Conservation (phyloP, 2,113 vertebrate species). For the Ptychochromis oligacanthus region DNA sequence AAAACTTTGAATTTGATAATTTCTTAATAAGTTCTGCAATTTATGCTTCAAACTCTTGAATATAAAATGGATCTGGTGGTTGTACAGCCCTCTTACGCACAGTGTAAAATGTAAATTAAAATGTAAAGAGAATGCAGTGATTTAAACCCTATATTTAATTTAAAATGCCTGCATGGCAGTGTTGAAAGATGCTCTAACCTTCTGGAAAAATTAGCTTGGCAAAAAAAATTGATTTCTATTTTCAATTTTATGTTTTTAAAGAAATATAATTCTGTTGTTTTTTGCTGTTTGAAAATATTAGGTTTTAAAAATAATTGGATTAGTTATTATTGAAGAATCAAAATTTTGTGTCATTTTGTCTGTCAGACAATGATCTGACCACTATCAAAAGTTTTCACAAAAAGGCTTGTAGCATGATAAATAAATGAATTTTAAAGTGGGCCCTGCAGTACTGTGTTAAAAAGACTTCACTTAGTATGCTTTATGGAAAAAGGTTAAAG, state of each 20-base stretch:
- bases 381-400: not conserved
- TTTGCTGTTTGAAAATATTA: too few species aligned
- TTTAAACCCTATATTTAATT: not conserved
- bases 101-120: too few species aligned
- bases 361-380: not conserved
- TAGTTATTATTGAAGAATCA: not conserved
- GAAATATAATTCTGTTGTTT: too few species aligned
- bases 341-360: fast-evolving
- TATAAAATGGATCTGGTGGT: too few species aligned
- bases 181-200: not conserved
- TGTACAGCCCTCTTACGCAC: too few species aligned
- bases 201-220: not conserved
- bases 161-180: not conserved
- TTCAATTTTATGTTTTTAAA: too few species aligned
- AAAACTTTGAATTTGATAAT: not conserved
- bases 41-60: too few species aligned
- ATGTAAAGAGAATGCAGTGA: not conserved
- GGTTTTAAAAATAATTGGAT: not conserved
- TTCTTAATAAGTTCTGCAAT: not conserved
- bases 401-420: not conserved
- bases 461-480: not conserved
- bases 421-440: not conserved
- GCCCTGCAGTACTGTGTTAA: not conserved
- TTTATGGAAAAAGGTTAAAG: too few species aligned
- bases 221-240: too few species aligned